phyloP scores from a whole-genome alignment of 2,888 invertebrate species.

The Subacronicta megacephala region DNA sequence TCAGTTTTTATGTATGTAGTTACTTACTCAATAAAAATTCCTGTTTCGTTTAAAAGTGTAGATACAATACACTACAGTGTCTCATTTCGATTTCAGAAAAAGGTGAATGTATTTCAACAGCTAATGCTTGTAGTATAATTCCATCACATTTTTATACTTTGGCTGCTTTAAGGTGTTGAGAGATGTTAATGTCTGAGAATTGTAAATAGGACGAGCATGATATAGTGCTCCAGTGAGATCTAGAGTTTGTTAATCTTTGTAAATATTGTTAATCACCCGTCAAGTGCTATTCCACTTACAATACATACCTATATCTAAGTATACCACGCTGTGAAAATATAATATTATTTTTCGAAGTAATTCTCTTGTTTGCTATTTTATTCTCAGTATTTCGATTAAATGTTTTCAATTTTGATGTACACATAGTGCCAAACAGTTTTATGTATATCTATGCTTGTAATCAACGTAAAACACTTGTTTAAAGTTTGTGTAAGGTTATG shows the following conservation, averaged over 20 bases:
- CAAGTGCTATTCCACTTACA: conserved; percentile 77
- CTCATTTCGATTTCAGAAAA: not conserved
- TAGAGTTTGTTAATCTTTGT: conserved; percentile 81
- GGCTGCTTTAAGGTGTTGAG: conserved; percentile 45
- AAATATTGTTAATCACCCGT: conserved; percentile 83
- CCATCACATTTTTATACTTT: conserved; percentile 32
- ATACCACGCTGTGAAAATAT: conserved; percentile 75
- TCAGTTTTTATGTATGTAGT: conserved; percentile 18
- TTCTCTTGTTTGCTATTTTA: conserved; percentile 71
- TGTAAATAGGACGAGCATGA: conserved; percentile 54
- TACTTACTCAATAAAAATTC: conserved; percentile 19
- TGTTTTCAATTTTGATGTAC: conserved; percentile 69
- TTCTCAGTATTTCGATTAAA: conserved; percentile 70
- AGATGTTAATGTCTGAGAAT: conserved; percentile 49
- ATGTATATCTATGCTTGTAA: conserved; percentile 71
- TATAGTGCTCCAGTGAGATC: conserved; percentile 65
- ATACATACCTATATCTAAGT: conserved; percentile 62
- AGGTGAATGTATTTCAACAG: conserved; percentile 7
- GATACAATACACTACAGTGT: not conserved
- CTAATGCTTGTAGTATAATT: conserved; percentile 51
- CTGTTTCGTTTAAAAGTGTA: conserved; percentile 20
- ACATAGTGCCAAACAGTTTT: conserved; percentile 84
- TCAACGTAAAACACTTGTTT: conserved; percentile 56
- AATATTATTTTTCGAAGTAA: conserved; percentile 75
- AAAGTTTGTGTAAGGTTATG: conserved; percentile 55